phyloP scores from a whole-genome alignment of 2,797 vertebrate species.

The Bufotes viridis region DNA sequence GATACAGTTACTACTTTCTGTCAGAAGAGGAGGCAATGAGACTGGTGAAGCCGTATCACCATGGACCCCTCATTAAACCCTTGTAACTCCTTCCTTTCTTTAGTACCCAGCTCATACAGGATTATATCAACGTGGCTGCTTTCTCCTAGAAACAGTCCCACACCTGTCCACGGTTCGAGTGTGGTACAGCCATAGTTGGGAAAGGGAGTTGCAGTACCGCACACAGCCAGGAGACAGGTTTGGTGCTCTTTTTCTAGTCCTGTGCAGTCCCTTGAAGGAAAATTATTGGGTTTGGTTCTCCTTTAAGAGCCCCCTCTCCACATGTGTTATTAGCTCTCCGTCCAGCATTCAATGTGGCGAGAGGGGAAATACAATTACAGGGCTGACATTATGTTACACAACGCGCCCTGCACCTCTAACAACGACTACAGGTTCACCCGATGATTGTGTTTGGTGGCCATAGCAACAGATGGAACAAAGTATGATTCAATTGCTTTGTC shows the following conservation, averaged over 20 bases:
- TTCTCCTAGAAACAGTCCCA: background rate
- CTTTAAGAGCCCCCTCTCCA: background rate
- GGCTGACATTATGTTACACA: slow-evolving; percentile 27
- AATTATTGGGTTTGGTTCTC: background rate
- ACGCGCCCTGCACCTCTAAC: background rate
- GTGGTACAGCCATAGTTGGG: background rate
- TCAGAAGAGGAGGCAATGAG: background rate
- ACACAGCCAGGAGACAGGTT: background rate
- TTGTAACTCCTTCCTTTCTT: background rate
- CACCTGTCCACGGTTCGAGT: background rate
- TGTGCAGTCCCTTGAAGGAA: background rate
- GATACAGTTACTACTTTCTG: background rate
- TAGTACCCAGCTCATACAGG: background rate
- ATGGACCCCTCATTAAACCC: background rate
- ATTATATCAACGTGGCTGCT: no score
- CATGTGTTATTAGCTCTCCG: background rate
- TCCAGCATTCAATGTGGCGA: background rate
- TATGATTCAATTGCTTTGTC: background rate
- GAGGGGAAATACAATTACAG: slow-evolving; percentile 31
- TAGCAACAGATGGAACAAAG: slow-evolving; percentile 45
- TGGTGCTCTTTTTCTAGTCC: background rate
- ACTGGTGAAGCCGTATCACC: background rate
- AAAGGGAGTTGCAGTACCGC: background rate
- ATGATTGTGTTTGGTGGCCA: slow-evolving; percentile 41
- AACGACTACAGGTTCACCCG: background rate